A percentile compares a stretch with the other conserved stretches of the same genome.
phyloP scores from a whole-genome alignment of 1,140 invertebrate genomes.

The Cherax destructor region DNA sequence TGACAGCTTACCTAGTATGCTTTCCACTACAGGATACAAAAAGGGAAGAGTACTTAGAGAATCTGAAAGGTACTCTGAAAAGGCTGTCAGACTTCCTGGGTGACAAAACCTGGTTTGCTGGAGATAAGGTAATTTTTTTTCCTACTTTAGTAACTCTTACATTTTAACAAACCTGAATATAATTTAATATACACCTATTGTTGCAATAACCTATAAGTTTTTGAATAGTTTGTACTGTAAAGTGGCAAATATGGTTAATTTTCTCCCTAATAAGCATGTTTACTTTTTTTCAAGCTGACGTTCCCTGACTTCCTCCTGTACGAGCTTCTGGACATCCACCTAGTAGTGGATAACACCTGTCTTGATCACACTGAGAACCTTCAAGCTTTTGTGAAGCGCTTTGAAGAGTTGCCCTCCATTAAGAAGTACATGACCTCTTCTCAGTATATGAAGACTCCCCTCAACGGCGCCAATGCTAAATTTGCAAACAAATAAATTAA shows the following conservation, averaged over 20 bases:
- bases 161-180: not conserved
- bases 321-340: not conserved
- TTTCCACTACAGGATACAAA: constrained; percentile 22
- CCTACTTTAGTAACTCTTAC: not conserved
- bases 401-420: not conserved
- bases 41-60: constrained; percentile 24
- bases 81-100: constrained; percentile 76
- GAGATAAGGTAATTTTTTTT: constrained; percentile 75
- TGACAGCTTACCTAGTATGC: no score
- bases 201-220: no score
- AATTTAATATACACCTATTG: not conserved
- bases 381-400: not conserved
- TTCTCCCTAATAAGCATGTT: no score
- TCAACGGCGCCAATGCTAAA: not conserved
- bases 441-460: not conserved
- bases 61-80: constrained; percentile 33
- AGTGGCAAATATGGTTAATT: no score
- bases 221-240: no score
- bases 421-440: constrained; percentile 7
- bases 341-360: not conserved
- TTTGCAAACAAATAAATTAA: not conserved
- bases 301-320: constrained; percentile 3
- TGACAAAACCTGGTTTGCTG: constrained; percentile 76
- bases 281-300: not conserved
- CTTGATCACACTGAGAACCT: not conserved